phyloP scores from a whole-genome alignment of 2,113 vertebrate species.

The Zosterops pallidus region DNA sequence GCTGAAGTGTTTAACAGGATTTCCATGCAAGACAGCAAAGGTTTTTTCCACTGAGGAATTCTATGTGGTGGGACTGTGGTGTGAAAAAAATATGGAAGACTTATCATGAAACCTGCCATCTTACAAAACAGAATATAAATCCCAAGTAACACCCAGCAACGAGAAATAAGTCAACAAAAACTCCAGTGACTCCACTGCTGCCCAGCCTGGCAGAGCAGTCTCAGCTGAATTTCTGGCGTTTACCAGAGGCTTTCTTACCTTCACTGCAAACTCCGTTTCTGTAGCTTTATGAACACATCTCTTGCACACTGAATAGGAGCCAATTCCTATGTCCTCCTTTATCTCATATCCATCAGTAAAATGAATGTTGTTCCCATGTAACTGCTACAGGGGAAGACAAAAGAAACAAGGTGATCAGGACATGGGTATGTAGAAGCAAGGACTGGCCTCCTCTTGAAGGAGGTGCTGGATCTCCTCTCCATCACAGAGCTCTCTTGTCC shows the following conservation, averaged over 20 bases:
- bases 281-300: conserved; percentile 91
- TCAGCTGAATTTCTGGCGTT: not conserved
- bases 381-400: conserved; percentile 75
- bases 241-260: conserved; percentile 74
- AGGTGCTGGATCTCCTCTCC: not conserved
- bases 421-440: not conserved
- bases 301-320: conserved; percentile 85
- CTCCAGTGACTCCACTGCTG: not conserved
- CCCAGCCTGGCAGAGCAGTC: not conserved
- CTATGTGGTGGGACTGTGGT: not conserved
- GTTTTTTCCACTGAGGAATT: not conserved
- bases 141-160: not conserved
- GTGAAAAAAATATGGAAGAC: not conserved
- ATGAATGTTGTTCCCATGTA: conserved; percentile 87
- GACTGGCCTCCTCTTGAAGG: not conserved
- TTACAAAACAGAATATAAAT: not conserved
- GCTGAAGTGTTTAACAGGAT: not conserved
- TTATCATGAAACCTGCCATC: not conserved
- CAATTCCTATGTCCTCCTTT: conserved; percentile 89
- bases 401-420: not conserved
- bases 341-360: conserved; percentile 92
- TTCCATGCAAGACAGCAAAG: not conserved
- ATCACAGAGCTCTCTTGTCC: not conserved
- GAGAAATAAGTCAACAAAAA: not conserved
- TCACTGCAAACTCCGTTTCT: conserved; percentile 90